A percentile compares a stretch with the other conserved stretches of the same genome.
These are phyloP conservation scores for Pogonophryne albipinna DNA, from an alignment of 2,797 vertebrate genomes.

Conservation along the genomic window DNA sequence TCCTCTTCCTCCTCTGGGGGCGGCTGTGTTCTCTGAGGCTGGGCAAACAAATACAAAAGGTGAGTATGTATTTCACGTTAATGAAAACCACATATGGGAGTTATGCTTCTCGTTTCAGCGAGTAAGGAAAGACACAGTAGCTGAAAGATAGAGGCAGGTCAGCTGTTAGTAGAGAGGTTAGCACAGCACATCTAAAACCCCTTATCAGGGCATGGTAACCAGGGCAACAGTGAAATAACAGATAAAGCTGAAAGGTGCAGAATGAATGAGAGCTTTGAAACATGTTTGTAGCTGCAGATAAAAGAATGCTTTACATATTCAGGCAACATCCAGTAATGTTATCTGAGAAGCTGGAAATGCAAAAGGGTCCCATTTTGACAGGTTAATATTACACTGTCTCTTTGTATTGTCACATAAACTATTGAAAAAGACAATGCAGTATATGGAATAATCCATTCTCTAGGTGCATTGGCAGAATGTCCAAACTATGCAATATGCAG, in stretches of 20 bases:
- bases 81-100: neutral
- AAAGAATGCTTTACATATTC: constrained; percentile 8
- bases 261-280: constrained; percentile 23
- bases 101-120: constrained; percentile 18
- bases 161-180: constrained; percentile 32
- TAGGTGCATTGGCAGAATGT: constrained; percentile 15
- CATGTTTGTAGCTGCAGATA: neutral
- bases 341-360: constrained; percentile 24
- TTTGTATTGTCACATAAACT: neutral
- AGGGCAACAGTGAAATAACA: neutral
- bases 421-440: constrained; percentile 3
- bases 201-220: neutral
- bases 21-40: constrained; percentile 74
- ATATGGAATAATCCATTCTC: neutral
- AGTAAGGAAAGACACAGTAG: constrained; percentile 19
- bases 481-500: constrained; percentile 19
- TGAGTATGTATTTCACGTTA: constrained; percentile 15
- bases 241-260: neutral
- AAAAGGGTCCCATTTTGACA: constrained; percentile 38
- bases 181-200: neutral
- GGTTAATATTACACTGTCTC: neutral
- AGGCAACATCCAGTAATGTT: neutral
- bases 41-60: constrained; percentile 31
- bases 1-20: constrained; percentile 92
- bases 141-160: constrained; percentile 21